phyloP scores from a whole-genome alignment of 2,113 vertebrate genomes.

The Pampusana beccarii region DNA sequence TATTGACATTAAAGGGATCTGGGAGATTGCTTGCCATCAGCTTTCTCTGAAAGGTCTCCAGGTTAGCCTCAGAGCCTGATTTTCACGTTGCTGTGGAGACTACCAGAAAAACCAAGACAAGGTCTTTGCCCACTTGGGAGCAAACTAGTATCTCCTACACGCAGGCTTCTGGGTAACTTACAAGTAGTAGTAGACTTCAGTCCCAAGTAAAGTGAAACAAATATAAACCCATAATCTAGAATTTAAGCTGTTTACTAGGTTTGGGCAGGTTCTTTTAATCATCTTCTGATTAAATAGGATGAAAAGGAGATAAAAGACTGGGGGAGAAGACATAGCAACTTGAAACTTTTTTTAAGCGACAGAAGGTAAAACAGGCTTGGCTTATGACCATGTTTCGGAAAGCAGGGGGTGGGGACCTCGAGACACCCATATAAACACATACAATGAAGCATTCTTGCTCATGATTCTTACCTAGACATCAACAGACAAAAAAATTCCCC shows the following conservation, averaged over 20 bases:
- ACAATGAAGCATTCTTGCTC: background rate
- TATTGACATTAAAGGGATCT: background rate
- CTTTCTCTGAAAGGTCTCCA: background rate
- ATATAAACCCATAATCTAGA: background rate
- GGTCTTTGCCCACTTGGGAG: background rate
- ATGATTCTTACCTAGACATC: background rate
- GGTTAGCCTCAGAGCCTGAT: background rate
- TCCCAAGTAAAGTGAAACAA: background rate
- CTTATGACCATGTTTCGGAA: background rate
- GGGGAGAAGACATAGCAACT: background rate
- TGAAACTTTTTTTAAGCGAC: background rate
- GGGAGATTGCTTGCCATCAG: background rate
- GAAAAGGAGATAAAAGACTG: background rate
- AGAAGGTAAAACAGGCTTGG: background rate
- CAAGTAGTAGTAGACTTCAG: background rate
- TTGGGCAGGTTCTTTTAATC: background rate
- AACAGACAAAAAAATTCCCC: background rate
- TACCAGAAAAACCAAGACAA: background rate
- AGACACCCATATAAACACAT: background rate
- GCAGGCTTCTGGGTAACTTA: background rate
- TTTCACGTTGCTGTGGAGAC: background rate
- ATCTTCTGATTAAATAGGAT: background rate
- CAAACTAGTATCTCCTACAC: background rate
- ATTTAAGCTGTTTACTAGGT: background rate
- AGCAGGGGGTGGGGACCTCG: fast-evolving